These are phyloP conservation scores for Sweltsa coloradensis DNA, from an alignment of 1,140 invertebrate species.

Conservation along the genomic window DNA sequence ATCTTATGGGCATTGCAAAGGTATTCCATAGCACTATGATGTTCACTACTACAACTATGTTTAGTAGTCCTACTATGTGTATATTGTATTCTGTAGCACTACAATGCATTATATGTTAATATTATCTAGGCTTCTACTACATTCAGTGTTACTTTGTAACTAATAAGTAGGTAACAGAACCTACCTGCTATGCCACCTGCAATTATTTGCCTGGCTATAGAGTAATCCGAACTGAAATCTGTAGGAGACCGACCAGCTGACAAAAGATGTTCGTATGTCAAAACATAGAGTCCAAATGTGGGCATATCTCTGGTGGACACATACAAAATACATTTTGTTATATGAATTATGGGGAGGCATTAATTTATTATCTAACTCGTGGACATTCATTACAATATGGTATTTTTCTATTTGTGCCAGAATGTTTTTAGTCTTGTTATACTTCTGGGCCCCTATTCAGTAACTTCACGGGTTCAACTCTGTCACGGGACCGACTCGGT, in stretches of 20 bases:
- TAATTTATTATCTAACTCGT: neutral
- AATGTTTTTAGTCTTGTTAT: neutral
- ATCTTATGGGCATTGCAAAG: neutral
- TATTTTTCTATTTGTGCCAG: neutral
- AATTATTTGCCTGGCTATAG: conserved; percentile 13
- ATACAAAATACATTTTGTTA: neutral
- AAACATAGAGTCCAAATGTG: conserved; percentile 43
- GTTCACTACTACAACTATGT: neutral
- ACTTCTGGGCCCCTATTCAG: neutral
- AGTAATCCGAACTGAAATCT: neutral
- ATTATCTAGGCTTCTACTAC: neutral
- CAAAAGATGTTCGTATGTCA: conserved; percentile 28
- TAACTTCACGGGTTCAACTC: neutral
- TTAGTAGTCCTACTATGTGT: neutral
- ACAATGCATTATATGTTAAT: neutral
- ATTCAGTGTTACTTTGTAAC: neutral
- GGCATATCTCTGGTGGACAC: conserved; percentile 40
- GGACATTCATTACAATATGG: neutral
- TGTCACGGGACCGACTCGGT: no score
- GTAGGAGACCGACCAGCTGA: neutral
- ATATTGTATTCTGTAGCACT: neutral
- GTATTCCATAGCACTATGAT: neutral
- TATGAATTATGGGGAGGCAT: neutral
- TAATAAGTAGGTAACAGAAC: neutral
- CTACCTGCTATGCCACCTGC: conserved; percentile 36